Evolutionary conservation across 1,140 invertebrate genomes (phyloP).

Genomic region (Magallana angulata): DNA sequence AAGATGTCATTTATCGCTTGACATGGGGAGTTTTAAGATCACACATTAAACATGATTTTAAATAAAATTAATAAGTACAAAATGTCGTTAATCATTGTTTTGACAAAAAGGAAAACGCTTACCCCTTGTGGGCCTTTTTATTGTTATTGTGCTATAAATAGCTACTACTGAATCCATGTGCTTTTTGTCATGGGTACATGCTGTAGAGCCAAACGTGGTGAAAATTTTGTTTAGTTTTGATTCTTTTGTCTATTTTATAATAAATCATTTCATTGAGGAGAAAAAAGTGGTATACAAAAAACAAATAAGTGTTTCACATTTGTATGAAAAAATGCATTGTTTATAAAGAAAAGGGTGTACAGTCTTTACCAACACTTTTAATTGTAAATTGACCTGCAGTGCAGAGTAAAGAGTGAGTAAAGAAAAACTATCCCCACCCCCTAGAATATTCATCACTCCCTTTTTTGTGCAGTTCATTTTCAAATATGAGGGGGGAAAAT

Average conservation of each 20-base stretch:
- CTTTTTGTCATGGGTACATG: constrained; percentile 26
- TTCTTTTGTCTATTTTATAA: not conserved
- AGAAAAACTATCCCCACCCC: no score
- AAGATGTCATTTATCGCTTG: constrained; percentile 4
- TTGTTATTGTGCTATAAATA: constrained; percentile 37
- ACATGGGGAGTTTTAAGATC: not conserved
- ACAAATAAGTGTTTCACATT: no score
- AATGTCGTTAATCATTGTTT: not conserved
- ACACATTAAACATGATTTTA: constrained; percentile 12
- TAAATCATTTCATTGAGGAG: no score
- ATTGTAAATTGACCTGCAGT: no score
- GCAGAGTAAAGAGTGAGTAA: no score
- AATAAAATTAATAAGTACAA: not conserved
- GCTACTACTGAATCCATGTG: not conserved
- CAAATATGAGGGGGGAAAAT: no score
- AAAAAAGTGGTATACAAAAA: no score
- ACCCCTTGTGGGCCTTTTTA: constrained; percentile 23
- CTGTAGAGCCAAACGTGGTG: constrained; percentile 2
- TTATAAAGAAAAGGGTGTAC: no score
- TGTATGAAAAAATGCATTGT: no score
- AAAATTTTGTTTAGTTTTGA: not conserved
- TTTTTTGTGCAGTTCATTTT: no score
- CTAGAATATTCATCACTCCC: no score
- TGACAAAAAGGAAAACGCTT: not conserved
- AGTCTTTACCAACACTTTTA: no score